Percentiles rank a stretch among this genome's conserved stretches.
These are phyloP conservation scores for Temnopleurus reevesii DNA, from an alignment of 53 echinoderm and acorn worm genomes.

Conservation along the genomic window DNA sequence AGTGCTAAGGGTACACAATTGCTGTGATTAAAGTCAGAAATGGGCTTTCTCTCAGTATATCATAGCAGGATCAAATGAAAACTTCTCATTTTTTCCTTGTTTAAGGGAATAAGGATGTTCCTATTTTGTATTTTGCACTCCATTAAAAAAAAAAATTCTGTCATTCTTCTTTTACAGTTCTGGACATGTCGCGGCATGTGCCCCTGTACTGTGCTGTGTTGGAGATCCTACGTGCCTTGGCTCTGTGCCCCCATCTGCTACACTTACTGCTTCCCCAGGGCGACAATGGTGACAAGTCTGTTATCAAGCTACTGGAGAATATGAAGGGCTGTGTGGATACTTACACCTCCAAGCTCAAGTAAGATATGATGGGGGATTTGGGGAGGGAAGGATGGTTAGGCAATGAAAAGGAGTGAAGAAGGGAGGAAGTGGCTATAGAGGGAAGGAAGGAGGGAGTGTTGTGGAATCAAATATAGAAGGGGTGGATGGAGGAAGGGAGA, in stretches of 20 bases:
- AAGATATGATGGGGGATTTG: conserved; percentile 6
- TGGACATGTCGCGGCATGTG: conserved; percentile 97
- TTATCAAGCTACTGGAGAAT: conserved; percentile 86
- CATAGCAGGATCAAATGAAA: too few species aligned
- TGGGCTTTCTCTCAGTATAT: too few species aligned
- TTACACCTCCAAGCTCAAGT: conserved; percentile 96
- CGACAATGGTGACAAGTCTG: conserved; percentile 71
- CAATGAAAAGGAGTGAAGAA: not conserved
- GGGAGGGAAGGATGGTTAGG: not conserved
- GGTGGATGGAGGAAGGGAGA: not conserved
- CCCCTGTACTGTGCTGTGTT: conserved; percentile 92
- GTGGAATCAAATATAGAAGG: not conserved
- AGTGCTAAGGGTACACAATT: too few species aligned
- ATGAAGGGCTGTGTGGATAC: conserved; percentile 99
- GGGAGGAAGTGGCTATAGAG: not conserved
- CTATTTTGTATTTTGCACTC: too few species aligned
- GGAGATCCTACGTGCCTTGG: conserved; percentile 83
- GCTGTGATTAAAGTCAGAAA: too few species aligned
- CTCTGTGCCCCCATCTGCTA: conserved; percentile 71
- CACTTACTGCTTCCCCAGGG: conserved; percentile 85
- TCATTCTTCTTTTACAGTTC: conserved; percentile 66
- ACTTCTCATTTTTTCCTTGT: too few species aligned
- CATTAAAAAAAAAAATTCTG: too few species aligned
- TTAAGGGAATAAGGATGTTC: too few species aligned
- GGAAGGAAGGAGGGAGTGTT: not conserved